Base-by-base conservation (phyloP, 2,797 vertebrate genomes). In the Graptemys geographica region DNA sequence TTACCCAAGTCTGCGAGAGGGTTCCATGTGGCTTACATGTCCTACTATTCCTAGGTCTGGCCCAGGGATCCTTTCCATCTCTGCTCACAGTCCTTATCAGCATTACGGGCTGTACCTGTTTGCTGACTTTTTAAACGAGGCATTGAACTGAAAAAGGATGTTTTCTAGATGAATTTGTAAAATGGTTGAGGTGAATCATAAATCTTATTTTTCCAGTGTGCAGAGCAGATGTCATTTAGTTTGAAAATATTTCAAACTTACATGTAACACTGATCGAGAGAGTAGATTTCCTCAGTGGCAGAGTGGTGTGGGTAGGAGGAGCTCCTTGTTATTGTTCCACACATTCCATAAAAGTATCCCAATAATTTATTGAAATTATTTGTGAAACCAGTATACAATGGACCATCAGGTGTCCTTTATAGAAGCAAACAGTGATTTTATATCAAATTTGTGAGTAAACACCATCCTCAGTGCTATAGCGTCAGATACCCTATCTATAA, bases 321-420 rank as follows among this genome's bases (percentile, higher is more conserved):
- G 53, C 41, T 57, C 4, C 82, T 59, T 90, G 91, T 90, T 83
- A 84, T 72, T 5, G 51, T 47, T 79, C 18, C 44, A 59, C 55
- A 52, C 15, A 11, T 57, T 86, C 0, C 0, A 25, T 62, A 87
- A 79, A 79, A 37, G 37, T 62, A 72, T 95, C 53, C 76, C 86
- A 31, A 21, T 59, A 23, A 31, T 6, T 12, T 53, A 31, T 82
- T 81, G 52, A 37, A 62, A 92, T 89, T 57, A 1, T 69, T 91
- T 93, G 90, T 84, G 86, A 86, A 95, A 84, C 33, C 88, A 81
- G 37, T 10, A 79, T 51, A 79, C 62, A 57, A 0, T 0, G 92
- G 93, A 87, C 92, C 90, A 94, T 82, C 87, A 95, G 92, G 72
- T 84, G 82, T 91, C 94, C 88, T 91, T 84, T 11, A 16, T 78